Conservation (phyloP, 1,140 invertebrate species). For the Drosophila obscura region DNA sequence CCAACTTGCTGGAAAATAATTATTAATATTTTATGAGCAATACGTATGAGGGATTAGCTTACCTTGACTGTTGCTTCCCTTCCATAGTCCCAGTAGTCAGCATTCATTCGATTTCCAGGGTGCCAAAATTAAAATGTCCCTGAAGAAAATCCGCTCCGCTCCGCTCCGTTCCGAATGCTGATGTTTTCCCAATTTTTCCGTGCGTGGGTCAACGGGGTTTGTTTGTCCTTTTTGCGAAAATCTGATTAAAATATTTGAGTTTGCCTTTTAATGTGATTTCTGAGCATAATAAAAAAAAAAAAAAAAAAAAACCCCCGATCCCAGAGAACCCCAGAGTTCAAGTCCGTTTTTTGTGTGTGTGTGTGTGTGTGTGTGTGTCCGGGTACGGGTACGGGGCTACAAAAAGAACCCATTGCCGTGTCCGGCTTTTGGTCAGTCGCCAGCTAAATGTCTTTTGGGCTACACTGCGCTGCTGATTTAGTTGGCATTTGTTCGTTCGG, state of each 20-base stretch:
- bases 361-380: slow-evolving; percentile 13
- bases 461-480: slow-evolving; percentile 32
- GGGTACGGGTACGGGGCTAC: not conserved
- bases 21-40: too few species aligned
- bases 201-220: slow-evolving; percentile 45
- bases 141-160: not conserved
- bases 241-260: slow-evolving; percentile 84
- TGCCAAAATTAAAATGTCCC: slow-evolving; percentile 27
- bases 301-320: slow-evolving; percentile 37
- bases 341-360: slow-evolving; percentile 8
- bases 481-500: slow-evolving; percentile 44
- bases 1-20: too few species aligned
- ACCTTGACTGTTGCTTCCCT: too few species aligned
- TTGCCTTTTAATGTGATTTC: slow-evolving; percentile 84
- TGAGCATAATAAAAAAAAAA: slow-evolving; percentile 79
- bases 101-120: not conserved
- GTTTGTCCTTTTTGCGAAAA: slow-evolving; percentile 77
- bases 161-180: slow-evolving; percentile 2
- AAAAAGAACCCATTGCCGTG: slow-evolving; percentile 46
- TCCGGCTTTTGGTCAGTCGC: slow-evolving; percentile 37
- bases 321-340: slow-evolving; percentile 1
- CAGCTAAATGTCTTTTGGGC: slow-evolving; percentile 21
- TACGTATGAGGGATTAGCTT: too few species aligned
- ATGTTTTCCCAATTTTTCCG: slow-evolving; percentile 3
- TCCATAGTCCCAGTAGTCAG: too few species aligned